Conservation (phyloP, 2,888 invertebrate species). For the Pantelozetes paolii region DNA sequence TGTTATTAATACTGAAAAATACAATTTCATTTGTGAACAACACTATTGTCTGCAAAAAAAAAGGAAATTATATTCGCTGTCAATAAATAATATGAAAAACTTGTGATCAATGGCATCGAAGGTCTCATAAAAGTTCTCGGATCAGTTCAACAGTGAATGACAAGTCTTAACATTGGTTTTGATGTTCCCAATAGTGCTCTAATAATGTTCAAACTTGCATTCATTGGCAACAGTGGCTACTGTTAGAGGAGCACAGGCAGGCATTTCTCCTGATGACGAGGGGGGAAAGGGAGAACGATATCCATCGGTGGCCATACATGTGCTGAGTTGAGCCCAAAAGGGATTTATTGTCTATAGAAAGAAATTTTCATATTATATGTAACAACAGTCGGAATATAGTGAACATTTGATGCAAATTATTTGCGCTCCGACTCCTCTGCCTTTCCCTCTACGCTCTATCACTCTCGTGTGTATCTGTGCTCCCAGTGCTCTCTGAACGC, state of each 20-base stretch:
- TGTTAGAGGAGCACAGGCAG: too few relatives aligned
- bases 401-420: conserved; percentile 22
- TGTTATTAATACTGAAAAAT: not conserved
- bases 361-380: not conserved
- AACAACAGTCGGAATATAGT: not conserved
- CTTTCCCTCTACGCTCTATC: not conserved
- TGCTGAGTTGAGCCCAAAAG: not conserved
- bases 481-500: too few relatives aligned
- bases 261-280: too few relatives aligned
- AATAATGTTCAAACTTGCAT: not conserved
- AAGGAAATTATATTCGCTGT: conserved; percentile 11
- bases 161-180: not conserved
- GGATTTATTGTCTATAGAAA: not conserved
- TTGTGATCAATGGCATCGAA: not conserved
- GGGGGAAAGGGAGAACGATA: too few relatives aligned
- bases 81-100: conserved; percentile 9
- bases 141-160: not conserved
- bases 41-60: not conserved
- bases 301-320: too few relatives aligned
- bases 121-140: not conserved
- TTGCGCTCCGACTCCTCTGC: conserved; percentile 1
- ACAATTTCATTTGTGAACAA: not conserved
- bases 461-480: too few relatives aligned
- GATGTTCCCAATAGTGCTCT: not conserved
- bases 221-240: too few relatives aligned